Evolutionary conservation across 2,888 invertebrate genomes (phyloP).

Genomic region (Hydrotaea diabolus): DNA sequence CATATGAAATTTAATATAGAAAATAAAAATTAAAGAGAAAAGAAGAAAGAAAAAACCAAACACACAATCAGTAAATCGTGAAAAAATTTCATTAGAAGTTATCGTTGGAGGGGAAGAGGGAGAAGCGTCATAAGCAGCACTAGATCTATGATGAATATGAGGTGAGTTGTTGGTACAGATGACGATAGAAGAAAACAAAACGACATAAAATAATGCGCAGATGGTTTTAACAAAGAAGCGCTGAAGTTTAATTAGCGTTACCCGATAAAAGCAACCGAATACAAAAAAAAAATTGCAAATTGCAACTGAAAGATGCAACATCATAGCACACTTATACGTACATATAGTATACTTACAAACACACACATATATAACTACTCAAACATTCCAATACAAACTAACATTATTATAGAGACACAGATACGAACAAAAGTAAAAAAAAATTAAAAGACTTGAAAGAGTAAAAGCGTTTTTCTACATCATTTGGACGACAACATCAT

Average conservation of each 20-base stretch:
- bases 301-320: slow-evolving; percentile 71
- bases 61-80: slow-evolving; percentile 63
- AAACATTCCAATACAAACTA: neutral
- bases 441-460: slow-evolving; percentile 22
- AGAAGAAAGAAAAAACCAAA: slow-evolving; percentile 28
- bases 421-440: slow-evolving; percentile 5
- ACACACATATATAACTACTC: neutral
- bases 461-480: slow-evolving; percentile 11
- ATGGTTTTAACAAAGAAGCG: slow-evolving; percentile 60
- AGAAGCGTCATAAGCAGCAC: slow-evolving; percentile 18
- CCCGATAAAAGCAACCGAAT: slow-evolving; percentile 61
- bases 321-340: slow-evolving; percentile 34
- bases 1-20: slow-evolving; percentile 58
- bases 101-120: neutral
- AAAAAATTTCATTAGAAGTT: slow-evolving; percentile 51
- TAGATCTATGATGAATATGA: neutral
- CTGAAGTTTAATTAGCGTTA: slow-evolving; percentile 78
- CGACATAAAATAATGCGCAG: slow-evolving; percentile 47
- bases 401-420: neutral
- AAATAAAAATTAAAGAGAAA: slow-evolving; percentile 23
- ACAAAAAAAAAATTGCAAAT: slow-evolving; percentile 72
- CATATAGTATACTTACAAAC: neutral
- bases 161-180: slow-evolving; percentile 4
- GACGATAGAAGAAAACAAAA: neutral
- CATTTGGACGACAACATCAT: neutral